phyloP scores from a whole-genome alignment of 2,888 invertebrate genomes.

The Cheilosia variabilis region DNA sequence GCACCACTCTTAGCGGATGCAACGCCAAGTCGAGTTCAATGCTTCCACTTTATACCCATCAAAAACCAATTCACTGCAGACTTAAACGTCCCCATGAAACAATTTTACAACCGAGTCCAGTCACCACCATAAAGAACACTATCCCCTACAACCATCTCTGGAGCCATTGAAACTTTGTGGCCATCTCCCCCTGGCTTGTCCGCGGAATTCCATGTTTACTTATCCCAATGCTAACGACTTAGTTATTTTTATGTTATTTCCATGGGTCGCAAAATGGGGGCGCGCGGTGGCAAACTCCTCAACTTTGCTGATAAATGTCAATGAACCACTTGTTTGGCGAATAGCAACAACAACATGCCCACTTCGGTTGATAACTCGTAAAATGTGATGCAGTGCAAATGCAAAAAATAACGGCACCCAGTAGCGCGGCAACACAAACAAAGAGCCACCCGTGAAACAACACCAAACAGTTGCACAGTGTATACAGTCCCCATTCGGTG shows the following conservation, averaged over 20 bases:
- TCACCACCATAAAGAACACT: background rate
- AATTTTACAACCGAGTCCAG: background rate
- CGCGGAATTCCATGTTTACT: background rate
- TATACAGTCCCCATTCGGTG: background rate
- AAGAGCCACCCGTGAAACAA: slow-evolving; percentile 42
- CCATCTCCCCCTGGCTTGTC: background rate
- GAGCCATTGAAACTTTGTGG: background rate
- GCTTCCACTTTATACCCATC: too few relatives aligned
- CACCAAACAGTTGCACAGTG: slow-evolving; percentile 54
- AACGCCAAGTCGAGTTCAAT: too few relatives aligned
- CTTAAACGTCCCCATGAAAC: background rate
- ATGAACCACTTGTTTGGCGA: slow-evolving; percentile 66
- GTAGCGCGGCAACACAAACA: slow-evolving; percentile 52
- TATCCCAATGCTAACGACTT: slow-evolving; percentile 1
- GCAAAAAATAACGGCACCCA: slow-evolving; percentile 23
- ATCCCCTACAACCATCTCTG: background rate
- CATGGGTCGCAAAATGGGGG: slow-evolving; percentile 3
- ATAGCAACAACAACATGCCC: slow-evolving; percentile 52
- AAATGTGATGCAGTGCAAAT: slow-evolving; percentile 61
- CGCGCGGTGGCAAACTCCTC: background rate
- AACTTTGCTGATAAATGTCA: slow-evolving; percentile 59
- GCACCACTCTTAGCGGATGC: too few relatives aligned
- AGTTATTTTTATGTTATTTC: slow-evolving; percentile 20
- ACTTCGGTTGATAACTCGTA: slow-evolving; percentile 70
- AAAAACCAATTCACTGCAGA: too few relatives aligned